phyloP scores from a whole-genome alignment of 2,113 vertebrate species.

The Nipponia nippon region DNA sequence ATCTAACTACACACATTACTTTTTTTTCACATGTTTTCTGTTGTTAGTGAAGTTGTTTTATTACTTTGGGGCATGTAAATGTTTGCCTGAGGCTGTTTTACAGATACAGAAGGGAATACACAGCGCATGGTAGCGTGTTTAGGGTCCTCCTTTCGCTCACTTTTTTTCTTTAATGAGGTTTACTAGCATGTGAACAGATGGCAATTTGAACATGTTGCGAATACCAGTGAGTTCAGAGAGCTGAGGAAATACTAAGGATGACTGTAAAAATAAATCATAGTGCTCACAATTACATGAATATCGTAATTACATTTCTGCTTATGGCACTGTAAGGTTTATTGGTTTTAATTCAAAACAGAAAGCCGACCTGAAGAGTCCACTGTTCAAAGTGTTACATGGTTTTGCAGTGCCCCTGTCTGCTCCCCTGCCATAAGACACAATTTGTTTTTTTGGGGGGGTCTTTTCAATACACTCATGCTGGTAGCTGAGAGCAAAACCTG shows the following conservation, averaged over 20 bases:
- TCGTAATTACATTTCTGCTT: background rate
- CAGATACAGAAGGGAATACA: background rate
- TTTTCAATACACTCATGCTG: background rate
- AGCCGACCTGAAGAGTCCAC: background rate
- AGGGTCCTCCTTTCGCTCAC: background rate
- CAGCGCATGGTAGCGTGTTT: background rate
- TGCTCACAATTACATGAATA: background rate
- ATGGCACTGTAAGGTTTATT: background rate
- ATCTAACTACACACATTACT: background rate
- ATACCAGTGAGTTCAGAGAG: background rate
- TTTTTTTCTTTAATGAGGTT: background rate
- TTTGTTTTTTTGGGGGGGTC: background rate
- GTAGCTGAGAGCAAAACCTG: background rate
- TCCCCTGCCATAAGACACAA: background rate
- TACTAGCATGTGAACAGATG: background rate
- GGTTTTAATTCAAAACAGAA: slow-evolving; percentile 24
- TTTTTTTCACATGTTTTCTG: background rate
- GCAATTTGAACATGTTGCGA: background rate
- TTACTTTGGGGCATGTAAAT: background rate
- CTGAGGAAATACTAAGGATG: background rate
- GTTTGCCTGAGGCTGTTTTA: background rate
- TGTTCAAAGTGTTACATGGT: background rate
- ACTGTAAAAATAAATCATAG: background rate
- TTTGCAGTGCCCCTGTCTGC: background rate
- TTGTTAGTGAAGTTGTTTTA: background rate